Conservation (phyloP, 2,113 vertebrate genomes). For the Thamnaconus septentrionalis region DNA sequence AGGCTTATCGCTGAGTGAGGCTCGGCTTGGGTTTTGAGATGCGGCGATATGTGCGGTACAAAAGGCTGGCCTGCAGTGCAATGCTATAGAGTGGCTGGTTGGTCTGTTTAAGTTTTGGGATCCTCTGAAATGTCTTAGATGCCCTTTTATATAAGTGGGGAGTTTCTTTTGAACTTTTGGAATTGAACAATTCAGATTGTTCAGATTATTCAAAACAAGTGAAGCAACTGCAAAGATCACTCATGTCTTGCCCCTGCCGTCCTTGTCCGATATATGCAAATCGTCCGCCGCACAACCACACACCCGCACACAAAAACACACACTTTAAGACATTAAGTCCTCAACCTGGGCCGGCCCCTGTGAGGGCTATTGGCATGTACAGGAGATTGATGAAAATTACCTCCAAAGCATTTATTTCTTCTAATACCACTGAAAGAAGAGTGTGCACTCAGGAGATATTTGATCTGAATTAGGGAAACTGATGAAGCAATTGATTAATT, state of each 20-base stretch:
- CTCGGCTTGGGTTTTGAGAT: conserved; percentile 81
- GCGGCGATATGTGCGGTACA: conserved; percentile 69
- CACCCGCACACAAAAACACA: conserved; percentile 56
- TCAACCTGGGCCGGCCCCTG: conserved; percentile 63
- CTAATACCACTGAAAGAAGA: conserved; percentile 85
- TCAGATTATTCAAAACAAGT: too few relatives aligned
- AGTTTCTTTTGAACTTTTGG: too few relatives aligned
- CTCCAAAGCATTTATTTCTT: conserved; percentile 91
- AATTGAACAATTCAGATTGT: too few relatives aligned
- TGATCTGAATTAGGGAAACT: conserved; percentile 98
- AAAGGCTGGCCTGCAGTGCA: conserved; percentile 57
- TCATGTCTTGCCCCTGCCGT: too few relatives aligned
- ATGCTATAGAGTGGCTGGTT: conserved; percentile 62
- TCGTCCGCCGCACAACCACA: conserved; percentile 26
- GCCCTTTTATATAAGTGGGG: too few relatives aligned
- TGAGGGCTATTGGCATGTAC: conserved; percentile 82
- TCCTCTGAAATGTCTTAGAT: conserved; percentile 71
- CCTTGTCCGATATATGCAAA: too few relatives aligned
- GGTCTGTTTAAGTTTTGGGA: conserved; percentile 51
- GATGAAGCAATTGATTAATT: conserved; percentile 98
- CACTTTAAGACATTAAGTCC: conserved; percentile 76
- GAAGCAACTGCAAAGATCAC: too few relatives aligned
- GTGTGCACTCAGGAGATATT: conserved; percentile 90
- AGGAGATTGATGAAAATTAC: conserved; percentile 90
- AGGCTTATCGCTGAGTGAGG: conserved; percentile 82